Base-by-base conservation (phyloP, 2,797 vertebrate genomes). In the Crypturellus tataupa region DNA sequence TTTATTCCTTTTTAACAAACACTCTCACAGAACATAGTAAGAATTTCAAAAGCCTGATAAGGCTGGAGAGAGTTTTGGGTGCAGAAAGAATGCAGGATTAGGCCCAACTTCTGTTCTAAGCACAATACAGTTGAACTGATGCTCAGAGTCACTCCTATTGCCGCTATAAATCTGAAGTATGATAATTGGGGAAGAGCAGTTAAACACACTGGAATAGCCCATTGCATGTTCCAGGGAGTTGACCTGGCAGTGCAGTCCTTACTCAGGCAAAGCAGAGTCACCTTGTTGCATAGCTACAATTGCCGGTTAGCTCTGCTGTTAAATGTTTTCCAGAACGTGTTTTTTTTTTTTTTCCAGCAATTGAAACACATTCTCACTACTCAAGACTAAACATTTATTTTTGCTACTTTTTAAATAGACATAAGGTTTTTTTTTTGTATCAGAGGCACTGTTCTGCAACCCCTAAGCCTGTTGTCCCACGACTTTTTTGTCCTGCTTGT, bases 351-450 rank as follows among this genome's bases (percentile, higher is more conserved):
- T 87, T 73, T 81, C 80, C 53, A 89, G 56, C 35, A 31, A 35
- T 73, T 93, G 68, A 89, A 90, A 77, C 82, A 65, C 67, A 89
- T 94, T 94, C 51, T 58, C 62, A 86, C 42, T 31, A 68, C 51
- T 82, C 69, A 46, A 91, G 44, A 75, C 27, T 20, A 91, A 94
- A 75, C 37, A 62, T 69, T 75, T 67, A 49, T 80, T 89, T 95
- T 94, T 87, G 59, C 75, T 88, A 49, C 83, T 87, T 93, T 89
- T 73, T 87, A 76, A 85, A 85, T 72, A 93, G 76, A 88, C 49
- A 76, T 8, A 85, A 75, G 82, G 64, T 63, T 49, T 81, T 94
- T 81, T 94, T 84, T 76, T 90, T 40, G 58, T 21, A 91, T 84
- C 71, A 88, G 68, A 88, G 49, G 53, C 49, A 10, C 80, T 85